Evolutionary conservation across 2,113 vertebrate genomes (phyloP).

Genomic region (Numenius arquata): DNA sequence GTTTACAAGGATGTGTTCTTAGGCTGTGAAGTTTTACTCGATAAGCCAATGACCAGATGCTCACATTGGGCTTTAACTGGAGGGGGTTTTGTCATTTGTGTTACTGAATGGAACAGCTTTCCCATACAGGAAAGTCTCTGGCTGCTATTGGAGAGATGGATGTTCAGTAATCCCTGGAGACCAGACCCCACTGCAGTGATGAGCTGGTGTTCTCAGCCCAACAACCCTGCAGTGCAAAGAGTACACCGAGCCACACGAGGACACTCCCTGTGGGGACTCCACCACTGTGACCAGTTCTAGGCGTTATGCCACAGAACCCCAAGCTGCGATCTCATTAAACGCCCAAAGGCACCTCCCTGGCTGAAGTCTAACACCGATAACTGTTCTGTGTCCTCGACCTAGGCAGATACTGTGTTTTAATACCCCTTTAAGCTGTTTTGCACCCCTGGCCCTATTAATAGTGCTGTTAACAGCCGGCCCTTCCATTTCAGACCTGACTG

Average conservation of each 20-base stretch:
- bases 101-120: not conserved
- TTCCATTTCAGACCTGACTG: not conserved
- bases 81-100: not conserved
- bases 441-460: not conserved
- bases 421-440: not conserved
- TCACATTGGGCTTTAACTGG: not conserved
- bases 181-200: not conserved
- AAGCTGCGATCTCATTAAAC: not conserved
- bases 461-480: not conserved
- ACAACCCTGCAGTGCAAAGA: not conserved
- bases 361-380: not conserved
- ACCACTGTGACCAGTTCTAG: not conserved
- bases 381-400: not conserved
- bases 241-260: accelerated
- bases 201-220: not conserved
- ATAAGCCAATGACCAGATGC: not conserved
- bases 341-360: not conserved
- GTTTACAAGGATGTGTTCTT: not conserved
- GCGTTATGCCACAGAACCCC: not conserved
- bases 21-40: not conserved
- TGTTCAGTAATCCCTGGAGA: not conserved
- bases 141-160: not conserved
- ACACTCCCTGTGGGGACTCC: not conserved
- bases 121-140: not conserved
- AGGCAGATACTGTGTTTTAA: not conserved